Base-by-base conservation (phyloP, 2,888 invertebrate genomes). In the Erebia aethiops region DNA sequence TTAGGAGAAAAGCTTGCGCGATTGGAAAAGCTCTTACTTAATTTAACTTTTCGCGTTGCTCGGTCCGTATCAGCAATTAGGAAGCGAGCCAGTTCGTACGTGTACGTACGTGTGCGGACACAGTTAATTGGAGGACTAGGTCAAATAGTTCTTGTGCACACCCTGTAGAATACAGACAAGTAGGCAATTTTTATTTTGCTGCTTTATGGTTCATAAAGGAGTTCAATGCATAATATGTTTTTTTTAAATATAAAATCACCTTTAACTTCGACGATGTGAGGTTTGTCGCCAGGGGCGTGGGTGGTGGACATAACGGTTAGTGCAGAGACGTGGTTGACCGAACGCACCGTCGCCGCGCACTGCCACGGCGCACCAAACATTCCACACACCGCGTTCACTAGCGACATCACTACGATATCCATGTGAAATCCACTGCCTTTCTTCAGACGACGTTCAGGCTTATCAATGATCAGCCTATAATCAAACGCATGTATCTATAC, bases 351-450 rank as follows among this genome's bases (percentile, higher is more conserved):
- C 0, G 99, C 99, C 1, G 98, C 98, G 87, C 98, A 98, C 91
- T 98, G 97, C 97, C 98, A 99, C 0, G 99, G 99, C 74, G 98
- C 96, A 9, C 99, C 99, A 81, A 98, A 96, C 79, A 97, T 86
- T 0, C 98, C 98, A 84, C 98, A 97, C 69, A 97, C 91, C 16
- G 97, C 95, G 86, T 98, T 98, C 83, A 98, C 95, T 68, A 96
- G 81, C 74, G 98, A 98, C 80, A 99, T 95, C 62, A 99, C 94
- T 14, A 99, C 97, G 81, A 99, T 97, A 89, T 99, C 99, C 94
- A 98, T 95, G 91, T 99, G 99, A 85, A 98, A 97, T 10, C 99
- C 99, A 76, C 97, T 97, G 43, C 99, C 99, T 86, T 99, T 99
- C 84, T 96, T 96, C 78, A 99, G 91, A 77, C 97, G 97, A 5